phyloP scores from a whole-genome alignment of 2,888 invertebrate genomes.

The Onthophagus sagittarius region DNA sequence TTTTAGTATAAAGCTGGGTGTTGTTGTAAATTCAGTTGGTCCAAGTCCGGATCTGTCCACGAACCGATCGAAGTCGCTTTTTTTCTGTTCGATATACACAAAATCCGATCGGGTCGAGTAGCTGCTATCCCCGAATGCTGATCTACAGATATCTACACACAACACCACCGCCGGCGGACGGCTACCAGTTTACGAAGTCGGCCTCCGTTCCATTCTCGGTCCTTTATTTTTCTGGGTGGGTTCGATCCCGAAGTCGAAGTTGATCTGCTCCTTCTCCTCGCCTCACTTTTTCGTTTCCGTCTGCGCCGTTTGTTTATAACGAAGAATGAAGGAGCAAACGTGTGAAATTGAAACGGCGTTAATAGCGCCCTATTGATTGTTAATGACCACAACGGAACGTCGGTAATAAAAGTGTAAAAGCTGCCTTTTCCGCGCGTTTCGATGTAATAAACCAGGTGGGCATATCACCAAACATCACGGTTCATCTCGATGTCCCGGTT shows the following conservation, averaged over 20 bases:
- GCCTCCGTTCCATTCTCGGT: neutral
- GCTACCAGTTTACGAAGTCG: conserved; percentile 30
- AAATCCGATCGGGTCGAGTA: conserved; percentile 34
- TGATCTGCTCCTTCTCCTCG: conserved; percentile 17
- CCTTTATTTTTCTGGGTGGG: conserved; percentile 3
- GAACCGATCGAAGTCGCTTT: conserved; percentile 26
- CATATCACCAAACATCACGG: neutral
- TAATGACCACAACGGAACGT: neutral
- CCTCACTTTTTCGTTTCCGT: conserved; percentile 10
- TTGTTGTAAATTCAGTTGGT: neutral
- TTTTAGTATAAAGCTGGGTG: neutral
- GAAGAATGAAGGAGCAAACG: neutral
- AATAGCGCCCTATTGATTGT: neutral
- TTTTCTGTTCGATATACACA: conserved; percentile 35
- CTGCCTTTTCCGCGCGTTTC: neutral
- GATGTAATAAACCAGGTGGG: neutral
- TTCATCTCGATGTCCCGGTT: neutral
- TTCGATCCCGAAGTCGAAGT: conserved; percentile 6
- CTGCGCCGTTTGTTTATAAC: conserved; percentile 4
- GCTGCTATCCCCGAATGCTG: conserved; percentile 32
- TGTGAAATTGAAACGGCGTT: neutral
- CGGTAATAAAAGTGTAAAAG: neutral
- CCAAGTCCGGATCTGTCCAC: conserved; percentile 31
- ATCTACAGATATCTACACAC: conserved; percentile 36
- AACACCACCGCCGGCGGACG: conserved; percentile 27